Evolutionary conservation across 37 sponge, comb jelly and placozoan genomes (phyloP), one percentile per base, ranked within the genome.

Genomic region (Cliona cf. orientalis): DNA sequence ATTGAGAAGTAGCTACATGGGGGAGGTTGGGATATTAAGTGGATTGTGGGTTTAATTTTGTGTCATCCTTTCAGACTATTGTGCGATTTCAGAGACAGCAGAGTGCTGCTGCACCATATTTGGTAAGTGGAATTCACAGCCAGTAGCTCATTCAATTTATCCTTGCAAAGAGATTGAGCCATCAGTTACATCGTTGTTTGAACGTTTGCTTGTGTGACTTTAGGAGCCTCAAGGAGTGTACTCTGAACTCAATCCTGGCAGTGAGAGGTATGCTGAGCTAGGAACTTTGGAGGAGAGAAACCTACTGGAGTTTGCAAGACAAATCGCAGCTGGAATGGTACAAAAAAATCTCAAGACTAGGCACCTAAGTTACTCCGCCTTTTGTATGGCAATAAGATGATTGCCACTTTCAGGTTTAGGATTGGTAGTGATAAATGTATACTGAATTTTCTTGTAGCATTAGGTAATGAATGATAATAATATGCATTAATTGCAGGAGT

Each of bases 311-410:
- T 91, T 91, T 78, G 73, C 87, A 1, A 26, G 80, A 9, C 91
- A 91, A 46, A 91, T 91, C 28, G 83, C 91, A 33, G 75, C 82
- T 81, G 91, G 91, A 82, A 91, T 91, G 91, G 91, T 86, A 56
- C 61, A 62, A 34, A 42, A 5, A 71, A 23, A 41, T 3, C 23
- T 5, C 45, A 71, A n/a, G 6, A 46, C 3, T n/a, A 44, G 72
- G 9, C 46, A n/a, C 7, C 49, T 71, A 43, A 42, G 9, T 43
- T 42, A 23, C 3, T 41, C 36, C 22, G 9, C 23, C 12, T 38
- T 36, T 7, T 7, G 69, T 36, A 67, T 9, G 36, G 12, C 69
- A 9, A 32, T 7, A 35, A 37, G 11, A 32, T 67, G 9, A 9
- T 38, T 67, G 26, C 28, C 64, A 7, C 25, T 11, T 23, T n/a